Percentiles rank a stretch among this genome's conserved stretches.
Conservation (phyloP, 2,113 vertebrate species). For the Anser cygnoides region DNA sequence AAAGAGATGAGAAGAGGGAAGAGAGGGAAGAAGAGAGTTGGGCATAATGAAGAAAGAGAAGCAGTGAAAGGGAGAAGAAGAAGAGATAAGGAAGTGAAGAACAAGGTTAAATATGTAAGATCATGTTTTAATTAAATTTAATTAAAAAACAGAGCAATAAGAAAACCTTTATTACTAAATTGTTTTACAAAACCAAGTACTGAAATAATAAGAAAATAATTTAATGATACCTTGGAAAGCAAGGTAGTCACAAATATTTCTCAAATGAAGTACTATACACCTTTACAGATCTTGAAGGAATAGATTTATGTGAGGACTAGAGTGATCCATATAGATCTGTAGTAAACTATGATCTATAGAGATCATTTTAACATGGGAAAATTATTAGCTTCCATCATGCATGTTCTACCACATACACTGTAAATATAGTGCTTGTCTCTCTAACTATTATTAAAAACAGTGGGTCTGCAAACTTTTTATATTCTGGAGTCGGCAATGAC, state of each 20-base stretch:
- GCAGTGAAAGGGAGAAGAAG: not conserved
- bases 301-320: not conserved
- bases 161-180: not conserved
- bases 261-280: not conserved
- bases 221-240: not conserved
- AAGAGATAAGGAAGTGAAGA: not conserved
- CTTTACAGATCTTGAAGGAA: slow-evolving; percentile 9
- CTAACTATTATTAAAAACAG: not conserved
- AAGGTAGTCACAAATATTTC: not conserved
- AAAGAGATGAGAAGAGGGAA: not conserved
- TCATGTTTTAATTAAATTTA: no score
- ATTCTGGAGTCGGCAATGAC: not conserved
- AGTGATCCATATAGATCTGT: not conserved
- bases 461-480: not conserved
- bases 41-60: not conserved
- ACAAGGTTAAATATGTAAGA: not conserved
- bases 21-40: not conserved
- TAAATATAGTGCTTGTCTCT: not conserved
- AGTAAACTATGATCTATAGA: not conserved
- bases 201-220: not conserved
- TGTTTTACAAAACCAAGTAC: not conserved
- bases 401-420: not conserved
- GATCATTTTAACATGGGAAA: not conserved
- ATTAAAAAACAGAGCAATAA: no score
- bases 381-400: not conserved